A percentile compares a stretch with the other conserved stretches of the same genome.
These are phyloP conservation scores for Globia sparganii DNA, from an alignment of 2,888 invertebrate species.

Conservation along the genomic window DNA sequence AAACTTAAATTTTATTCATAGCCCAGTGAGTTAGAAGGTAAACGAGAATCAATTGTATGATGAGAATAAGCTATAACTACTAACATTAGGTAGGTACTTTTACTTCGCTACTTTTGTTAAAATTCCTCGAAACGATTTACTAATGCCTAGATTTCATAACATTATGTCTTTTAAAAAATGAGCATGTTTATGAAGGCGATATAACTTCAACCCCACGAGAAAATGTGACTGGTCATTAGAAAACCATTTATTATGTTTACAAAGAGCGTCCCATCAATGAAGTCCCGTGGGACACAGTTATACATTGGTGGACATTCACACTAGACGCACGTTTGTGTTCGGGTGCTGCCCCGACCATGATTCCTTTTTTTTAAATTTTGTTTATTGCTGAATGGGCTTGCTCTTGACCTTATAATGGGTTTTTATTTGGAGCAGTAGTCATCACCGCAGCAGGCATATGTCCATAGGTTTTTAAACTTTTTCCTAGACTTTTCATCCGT, in stretches of 20 bases:
- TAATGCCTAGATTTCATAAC: constrained; percentile 2
- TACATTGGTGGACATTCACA: constrained; percentile 28
- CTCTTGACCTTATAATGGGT: not conserved
- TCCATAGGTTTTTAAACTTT: not conserved
- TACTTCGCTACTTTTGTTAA: not conserved
- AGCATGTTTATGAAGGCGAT: constrained; percentile 8
- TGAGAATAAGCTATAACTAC: not conserved
- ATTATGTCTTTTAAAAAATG: constrained; percentile 14
- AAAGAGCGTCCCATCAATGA: constrained; percentile 59
- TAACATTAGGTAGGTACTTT: not conserved
- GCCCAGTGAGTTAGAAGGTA: not conserved
- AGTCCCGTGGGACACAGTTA: constrained; percentile 38
- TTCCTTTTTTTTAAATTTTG: not conserved
- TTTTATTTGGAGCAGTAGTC: not conserved
- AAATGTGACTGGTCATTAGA: constrained; percentile 67
- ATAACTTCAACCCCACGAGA: constrained; percentile 43
- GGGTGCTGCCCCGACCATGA: not conserved
- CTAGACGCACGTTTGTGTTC: constrained; percentile 11
- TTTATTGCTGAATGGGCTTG: not conserved
- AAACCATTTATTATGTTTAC: constrained; percentile 71
- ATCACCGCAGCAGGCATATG: not conserved
- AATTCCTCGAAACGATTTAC: constrained; percentile 5
- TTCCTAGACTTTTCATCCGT: not conserved
- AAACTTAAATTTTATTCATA: not conserved
- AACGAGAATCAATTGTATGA: not conserved